phyloP scores from a whole-genome alignment of 2,888 invertebrate species.

The Hyposoter didymator region DNA sequence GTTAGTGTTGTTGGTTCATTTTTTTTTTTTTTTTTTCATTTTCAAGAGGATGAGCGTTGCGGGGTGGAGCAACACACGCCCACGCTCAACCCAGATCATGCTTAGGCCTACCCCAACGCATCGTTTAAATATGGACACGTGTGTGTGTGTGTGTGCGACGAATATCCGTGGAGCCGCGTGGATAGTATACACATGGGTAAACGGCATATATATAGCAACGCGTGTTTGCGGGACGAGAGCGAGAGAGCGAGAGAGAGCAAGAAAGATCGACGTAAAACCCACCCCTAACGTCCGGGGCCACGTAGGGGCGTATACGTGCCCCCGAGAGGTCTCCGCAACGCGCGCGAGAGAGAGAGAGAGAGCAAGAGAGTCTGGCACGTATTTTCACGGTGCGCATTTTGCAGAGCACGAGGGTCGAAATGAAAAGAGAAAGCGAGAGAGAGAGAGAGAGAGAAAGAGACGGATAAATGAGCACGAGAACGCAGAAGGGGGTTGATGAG shows the following conservation, averaged over 20 bases:
- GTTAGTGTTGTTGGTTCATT: conserved; percentile 10
- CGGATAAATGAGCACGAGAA: conserved; percentile 59
- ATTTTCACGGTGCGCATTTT: conserved; percentile 68
- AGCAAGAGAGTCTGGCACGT: conserved; percentile 60
- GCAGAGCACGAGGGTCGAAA: conserved; percentile 63
- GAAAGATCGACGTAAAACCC: conserved; percentile 65
- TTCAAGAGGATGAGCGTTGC: conserved; percentile 77
- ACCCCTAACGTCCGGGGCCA: conserved; percentile 77
- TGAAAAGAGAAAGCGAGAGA: conserved; percentile 47
- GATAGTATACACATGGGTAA: conserved; percentile 32
- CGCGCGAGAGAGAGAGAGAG: conserved; percentile 35
- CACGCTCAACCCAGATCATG: conserved; percentile 74
- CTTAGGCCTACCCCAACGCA: conserved; percentile 80
- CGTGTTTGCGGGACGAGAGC: conserved; percentile 65
- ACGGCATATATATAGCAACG: conserved; percentile 71
- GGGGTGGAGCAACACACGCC: conserved; percentile 81
- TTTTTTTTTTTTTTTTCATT: conserved; percentile 61
- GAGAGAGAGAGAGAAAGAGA: conserved; percentile 53
- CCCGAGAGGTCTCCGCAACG: conserved; percentile 65
- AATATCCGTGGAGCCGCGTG: conserved; percentile 70
- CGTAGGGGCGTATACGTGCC: conserved; percentile 81
- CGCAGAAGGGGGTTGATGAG: conserved; percentile 53
- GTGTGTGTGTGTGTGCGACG: conserved; percentile 63
- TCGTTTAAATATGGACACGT: conserved; percentile 70
- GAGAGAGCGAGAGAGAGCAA: conserved; percentile 55